phyloP scores from a whole-genome alignment of 2,113 vertebrate genomes.

The Rana temporaria region DNA sequence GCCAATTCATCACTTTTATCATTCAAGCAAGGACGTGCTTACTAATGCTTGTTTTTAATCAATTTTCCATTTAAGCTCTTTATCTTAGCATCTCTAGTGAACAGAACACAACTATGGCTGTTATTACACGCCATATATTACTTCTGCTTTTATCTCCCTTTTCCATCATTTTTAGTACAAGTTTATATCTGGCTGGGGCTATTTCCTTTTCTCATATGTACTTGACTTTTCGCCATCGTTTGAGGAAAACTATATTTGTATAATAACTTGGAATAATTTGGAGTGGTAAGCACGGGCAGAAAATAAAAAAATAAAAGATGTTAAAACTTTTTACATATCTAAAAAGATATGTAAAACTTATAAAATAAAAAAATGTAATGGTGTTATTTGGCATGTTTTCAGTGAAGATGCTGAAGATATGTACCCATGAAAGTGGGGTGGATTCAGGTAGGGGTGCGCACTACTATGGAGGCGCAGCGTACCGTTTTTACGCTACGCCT shows the following conservation, averaged over 20 bases:
- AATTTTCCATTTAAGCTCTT: constrained; percentile 56
- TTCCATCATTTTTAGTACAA: constrained; percentile 46
- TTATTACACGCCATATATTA: constrained; percentile 40
- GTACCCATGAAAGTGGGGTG: no score
- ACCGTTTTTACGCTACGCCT: no score
- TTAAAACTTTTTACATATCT: no score
- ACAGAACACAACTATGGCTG: constrained; percentile 36
- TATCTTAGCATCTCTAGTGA: constrained; percentile 51
- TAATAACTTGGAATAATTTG: background rate
- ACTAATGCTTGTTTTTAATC: constrained; percentile 59
- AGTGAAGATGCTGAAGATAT: no score
- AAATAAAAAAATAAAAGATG: no score
- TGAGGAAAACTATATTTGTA: constrained; percentile 18
- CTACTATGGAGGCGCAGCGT: no score
- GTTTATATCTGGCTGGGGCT: constrained; percentile 37
- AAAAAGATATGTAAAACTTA: no score
- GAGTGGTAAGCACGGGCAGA: no score
- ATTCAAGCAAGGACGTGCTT: constrained; percentile 52
- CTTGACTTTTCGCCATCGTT: constrained; percentile 1
- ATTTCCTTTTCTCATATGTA: constrained; percentile 25
- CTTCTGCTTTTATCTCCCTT: constrained; percentile 53
- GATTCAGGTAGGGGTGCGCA: no score
- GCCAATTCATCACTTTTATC: constrained; percentile 54
- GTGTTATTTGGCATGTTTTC: no score
- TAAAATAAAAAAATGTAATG: no score